Percentiles rank a stretch among this genome's conserved stretches.
Conservation (phyloP, 2,113 vertebrate genomes). For the Natator depressus region DNA sequence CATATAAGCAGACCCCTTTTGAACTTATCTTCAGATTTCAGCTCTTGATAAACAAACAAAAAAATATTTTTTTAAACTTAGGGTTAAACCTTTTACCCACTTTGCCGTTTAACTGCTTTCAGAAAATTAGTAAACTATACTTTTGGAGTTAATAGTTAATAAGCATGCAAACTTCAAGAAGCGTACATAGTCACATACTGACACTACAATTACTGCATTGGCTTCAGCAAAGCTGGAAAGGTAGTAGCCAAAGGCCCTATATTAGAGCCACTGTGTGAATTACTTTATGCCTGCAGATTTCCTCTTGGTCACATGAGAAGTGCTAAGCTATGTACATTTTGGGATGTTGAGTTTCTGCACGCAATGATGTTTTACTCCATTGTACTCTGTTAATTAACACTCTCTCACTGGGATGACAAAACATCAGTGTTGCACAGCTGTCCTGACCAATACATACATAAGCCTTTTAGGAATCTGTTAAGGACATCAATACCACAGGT, state of each 20-base stretch:
- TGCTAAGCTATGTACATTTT: fast-evolving
- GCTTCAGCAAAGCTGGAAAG: background rate
- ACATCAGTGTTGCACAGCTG: background rate
- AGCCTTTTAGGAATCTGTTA: fast-evolving
- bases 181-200: background rate
- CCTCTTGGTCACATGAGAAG: background rate
- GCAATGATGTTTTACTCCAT: background rate
- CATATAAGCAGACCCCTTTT: too few relatives aligned
- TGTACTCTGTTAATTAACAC: background rate
- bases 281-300: background rate
- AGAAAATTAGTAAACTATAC: background rate
- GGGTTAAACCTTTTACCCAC: background rate
- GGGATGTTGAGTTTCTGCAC: background rate
- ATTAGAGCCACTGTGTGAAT: background rate
- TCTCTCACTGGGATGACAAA: background rate
- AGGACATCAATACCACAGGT: background rate
- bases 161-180: background rate
- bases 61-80: too few relatives aligned
- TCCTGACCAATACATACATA: background rate
- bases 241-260: background rate
- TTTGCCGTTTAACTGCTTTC: background rate
- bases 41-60: too few relatives aligned
- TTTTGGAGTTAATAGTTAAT: background rate
- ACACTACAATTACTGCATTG: background rate
- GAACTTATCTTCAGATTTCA: too few relatives aligned